Evolutionary conservation across 2,113 vertebrate genomes (phyloP).

Genomic region (Mesoclemmys tuberculata): DNA sequence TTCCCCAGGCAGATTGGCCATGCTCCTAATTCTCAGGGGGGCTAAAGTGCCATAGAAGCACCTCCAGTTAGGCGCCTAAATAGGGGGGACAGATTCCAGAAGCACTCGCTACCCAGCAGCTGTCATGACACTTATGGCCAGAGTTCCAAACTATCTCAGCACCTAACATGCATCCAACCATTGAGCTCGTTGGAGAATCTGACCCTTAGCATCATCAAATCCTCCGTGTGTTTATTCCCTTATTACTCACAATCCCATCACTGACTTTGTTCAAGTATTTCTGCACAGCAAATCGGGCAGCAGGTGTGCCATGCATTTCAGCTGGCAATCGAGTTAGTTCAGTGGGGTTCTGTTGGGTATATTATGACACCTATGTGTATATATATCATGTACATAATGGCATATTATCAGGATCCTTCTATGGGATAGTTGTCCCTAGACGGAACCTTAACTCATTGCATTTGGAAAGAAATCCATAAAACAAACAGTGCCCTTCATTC

Average conservation of each 20-base stretch:
- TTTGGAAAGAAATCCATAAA: accelerated
- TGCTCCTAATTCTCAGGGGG: not conserved
- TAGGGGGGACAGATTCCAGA: not conserved
- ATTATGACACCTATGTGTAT: not conserved
- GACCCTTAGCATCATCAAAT: accelerated
- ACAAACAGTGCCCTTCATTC: accelerated
- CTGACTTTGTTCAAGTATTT: accelerated
- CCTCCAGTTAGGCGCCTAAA: not conserved
- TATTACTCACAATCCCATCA: not conserved
- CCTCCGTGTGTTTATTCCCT: not conserved
- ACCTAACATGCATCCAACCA: not conserved
- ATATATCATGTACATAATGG: too few relatives aligned
- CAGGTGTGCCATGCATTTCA: not conserved
- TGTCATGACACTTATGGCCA: accelerated
- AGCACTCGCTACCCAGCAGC: accelerated
- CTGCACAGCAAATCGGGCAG: accelerated
- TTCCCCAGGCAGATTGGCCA: not conserved
- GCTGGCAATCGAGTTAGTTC: conserved; percentile 30
- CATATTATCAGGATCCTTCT: not conserved
- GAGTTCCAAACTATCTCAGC: accelerated
- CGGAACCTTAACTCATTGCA: not conserved
- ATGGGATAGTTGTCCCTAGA: not conserved
- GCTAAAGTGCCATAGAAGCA: not conserved
- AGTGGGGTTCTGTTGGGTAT: not conserved
- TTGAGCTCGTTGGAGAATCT: not conserved